phyloP scores from a whole-genome alignment of 2,888 invertebrate species.

The Bhutanitis thaidina region DNA sequence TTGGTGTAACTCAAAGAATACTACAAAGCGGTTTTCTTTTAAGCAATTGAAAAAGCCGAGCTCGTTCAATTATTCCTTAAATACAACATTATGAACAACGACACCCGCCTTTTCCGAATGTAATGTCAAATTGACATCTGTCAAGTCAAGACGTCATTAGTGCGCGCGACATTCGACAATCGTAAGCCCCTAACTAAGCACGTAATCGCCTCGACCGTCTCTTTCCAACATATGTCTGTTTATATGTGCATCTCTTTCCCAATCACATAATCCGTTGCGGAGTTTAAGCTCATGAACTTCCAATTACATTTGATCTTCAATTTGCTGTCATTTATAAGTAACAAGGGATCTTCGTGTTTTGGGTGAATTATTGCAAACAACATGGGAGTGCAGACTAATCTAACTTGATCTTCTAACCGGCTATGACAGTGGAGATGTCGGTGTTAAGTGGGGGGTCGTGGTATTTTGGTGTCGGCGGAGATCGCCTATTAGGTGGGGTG shows the following conservation, averaged over 20 bases:
- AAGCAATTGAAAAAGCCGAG: no score
- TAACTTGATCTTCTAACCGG: neutral
- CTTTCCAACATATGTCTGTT: slow-evolving; percentile 25
- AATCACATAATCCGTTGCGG: slow-evolving; percentile 46
- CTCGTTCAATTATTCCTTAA: slow-evolving; percentile 5
- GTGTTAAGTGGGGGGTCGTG: neutral
- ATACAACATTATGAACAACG: neutral
- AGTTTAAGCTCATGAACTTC: slow-evolving; percentile 32
- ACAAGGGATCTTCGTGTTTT: slow-evolving; percentile 10
- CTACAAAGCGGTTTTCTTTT: no score
- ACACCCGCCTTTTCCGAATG: slow-evolving; percentile 28
- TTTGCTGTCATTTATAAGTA: slow-evolving; percentile 11
- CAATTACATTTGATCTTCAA: slow-evolving; percentile 18
- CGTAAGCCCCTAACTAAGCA: slow-evolving; percentile 49
- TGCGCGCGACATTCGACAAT: slow-evolving; percentile 24
- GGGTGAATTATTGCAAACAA: slow-evolving; percentile 22
- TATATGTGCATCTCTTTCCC: slow-evolving; percentile 39
- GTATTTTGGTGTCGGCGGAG: neutral
- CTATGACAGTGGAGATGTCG: neutral
- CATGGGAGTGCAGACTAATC: neutral
- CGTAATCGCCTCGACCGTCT: slow-evolving; percentile 34
- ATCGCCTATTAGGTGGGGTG: slow-evolving; percentile 9
- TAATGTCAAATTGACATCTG: slow-evolving; percentile 47
- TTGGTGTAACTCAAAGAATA: no score
- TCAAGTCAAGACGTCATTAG: slow-evolving; percentile 55